A percentile compares a stretch with the other conserved stretches of the same genome.
Evolutionary conservation across 2,888 invertebrate genomes (phyloP).

Genomic region (Drosophila recens): DNA sequence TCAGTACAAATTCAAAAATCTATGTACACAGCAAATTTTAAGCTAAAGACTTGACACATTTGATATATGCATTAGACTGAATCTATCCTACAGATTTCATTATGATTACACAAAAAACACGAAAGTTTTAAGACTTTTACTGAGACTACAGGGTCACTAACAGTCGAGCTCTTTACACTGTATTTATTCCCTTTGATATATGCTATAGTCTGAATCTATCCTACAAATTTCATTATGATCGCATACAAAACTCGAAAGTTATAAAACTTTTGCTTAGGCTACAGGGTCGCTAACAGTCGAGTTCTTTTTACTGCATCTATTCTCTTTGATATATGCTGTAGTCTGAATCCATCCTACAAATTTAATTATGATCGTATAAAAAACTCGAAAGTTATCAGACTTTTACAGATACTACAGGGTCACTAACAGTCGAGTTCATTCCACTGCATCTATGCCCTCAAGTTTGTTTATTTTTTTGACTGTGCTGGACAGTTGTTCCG

Average conservation of each 20-base stretch:
- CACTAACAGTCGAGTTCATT: background rate
- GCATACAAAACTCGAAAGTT: background rate
- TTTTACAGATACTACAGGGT: background rate
- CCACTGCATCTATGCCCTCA: background rate
- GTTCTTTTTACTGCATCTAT: background rate
- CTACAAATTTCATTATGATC: background rate
- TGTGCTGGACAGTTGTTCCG: slow-evolving; percentile 36
- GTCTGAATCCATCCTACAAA: background rate
- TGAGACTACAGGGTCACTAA: background rate
- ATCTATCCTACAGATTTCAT: background rate
- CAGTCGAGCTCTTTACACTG: background rate
- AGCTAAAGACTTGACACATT: background rate
- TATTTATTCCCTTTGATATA: background rate
- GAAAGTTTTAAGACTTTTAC: background rate
- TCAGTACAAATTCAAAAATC: no score
- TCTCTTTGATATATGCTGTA: background rate
- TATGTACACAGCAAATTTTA: no score
- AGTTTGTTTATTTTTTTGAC: slow-evolving; percentile 10
- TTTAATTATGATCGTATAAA: background rate
- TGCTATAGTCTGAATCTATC: background rate
- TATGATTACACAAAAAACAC: background rate
- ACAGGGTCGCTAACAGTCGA: background rate
- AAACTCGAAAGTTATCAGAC: background rate
- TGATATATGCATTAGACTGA: background rate
- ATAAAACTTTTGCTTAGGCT: no score